Evolutionary conservation across 1,140 invertebrate species (phyloP).

Genomic region (Melanaphis sacchari): DNA sequence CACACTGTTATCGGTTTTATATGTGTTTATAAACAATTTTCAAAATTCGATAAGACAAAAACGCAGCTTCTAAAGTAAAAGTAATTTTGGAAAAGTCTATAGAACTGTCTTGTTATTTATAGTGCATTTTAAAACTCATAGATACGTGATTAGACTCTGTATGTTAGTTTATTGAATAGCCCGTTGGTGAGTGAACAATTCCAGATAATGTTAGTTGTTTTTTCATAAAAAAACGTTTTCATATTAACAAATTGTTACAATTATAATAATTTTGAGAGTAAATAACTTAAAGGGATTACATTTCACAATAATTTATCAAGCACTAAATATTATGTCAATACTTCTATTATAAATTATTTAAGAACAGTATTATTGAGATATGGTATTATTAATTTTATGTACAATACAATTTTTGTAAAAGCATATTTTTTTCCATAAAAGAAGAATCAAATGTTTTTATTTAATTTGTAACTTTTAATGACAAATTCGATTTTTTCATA

Average conservation of each 20-base stretch:
- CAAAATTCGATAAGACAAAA: neutral
- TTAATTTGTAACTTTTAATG: neutral
- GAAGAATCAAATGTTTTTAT: neutral
- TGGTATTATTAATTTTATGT: neutral
- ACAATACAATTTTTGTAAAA: neutral
- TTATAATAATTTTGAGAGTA: neutral
- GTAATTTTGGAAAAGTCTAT: neutral
- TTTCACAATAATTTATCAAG: neutral
- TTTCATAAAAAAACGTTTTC: neutral
- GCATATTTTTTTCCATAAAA: neutral
- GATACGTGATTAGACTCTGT: neutral
- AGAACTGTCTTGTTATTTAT: neutral
- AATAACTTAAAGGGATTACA: neutral
- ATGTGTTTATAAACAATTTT: neutral
- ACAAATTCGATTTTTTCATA: neutral
- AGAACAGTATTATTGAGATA: no score
- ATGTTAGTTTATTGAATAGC: neutral
- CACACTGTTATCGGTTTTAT: neutral
- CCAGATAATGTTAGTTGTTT: neutral
- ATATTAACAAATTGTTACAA: neutral
- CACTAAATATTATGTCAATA: neutral
- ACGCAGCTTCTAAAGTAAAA: neutral
- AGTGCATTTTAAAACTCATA: neutral
- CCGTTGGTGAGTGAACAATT: conserved; percentile 18
- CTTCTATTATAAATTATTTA: no score